Conservation (phyloP, 2,797 vertebrate genomes). For the Neosalanx taihuensis region DNA sequence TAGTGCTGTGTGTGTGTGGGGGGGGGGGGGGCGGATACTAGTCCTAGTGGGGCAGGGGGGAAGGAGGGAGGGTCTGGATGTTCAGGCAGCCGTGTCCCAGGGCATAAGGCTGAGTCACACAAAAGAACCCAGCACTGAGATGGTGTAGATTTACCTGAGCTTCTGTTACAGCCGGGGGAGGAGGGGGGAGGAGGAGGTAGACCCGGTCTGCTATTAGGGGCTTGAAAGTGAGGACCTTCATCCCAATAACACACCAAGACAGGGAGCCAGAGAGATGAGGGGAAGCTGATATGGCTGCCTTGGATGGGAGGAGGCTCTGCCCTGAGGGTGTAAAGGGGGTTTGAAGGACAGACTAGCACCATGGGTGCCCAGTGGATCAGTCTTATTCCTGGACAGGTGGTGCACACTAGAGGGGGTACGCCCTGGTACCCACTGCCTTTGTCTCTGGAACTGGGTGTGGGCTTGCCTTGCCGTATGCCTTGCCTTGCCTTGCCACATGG, state of each 20-base stretch:
- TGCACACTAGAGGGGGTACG: not conserved
- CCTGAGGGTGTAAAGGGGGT: slow-evolving; percentile 11
- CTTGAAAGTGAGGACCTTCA: slow-evolving; percentile 50
- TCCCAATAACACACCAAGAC: slow-evolving; percentile 23
- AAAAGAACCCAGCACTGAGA: slow-evolving; percentile 47
- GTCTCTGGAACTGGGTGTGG: not conserved
- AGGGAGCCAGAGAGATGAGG: slow-evolving; percentile 17
- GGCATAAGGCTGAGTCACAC: slow-evolving; percentile 42
- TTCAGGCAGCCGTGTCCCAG: slow-evolving; percentile 15
- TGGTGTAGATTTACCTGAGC: slow-evolving; percentile 65
- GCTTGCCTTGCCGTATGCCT: slow-evolving; percentile 7
- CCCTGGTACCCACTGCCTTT: not conserved
- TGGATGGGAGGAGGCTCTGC: not conserved
- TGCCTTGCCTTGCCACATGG: slow-evolving; percentile 25
- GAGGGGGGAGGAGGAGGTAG: slow-evolving; percentile 28
- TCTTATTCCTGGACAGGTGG: slow-evolving; percentile 21
- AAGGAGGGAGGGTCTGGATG: not conserved
- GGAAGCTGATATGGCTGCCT: slow-evolving; percentile 43
- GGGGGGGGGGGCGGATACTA: slow-evolving; percentile 7
- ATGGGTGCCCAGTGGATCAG: not conserved
- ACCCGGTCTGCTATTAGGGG: slow-evolving; percentile 12
- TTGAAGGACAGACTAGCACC: not conserved
- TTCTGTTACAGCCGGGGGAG: slow-evolving; percentile 51
- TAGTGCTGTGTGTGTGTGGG: not conserved
- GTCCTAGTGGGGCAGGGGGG: slow-evolving; percentile 7